Evolutionary conservation across 2,888 invertebrate genomes (phyloP).

Genomic region (Formica aserva): DNA sequence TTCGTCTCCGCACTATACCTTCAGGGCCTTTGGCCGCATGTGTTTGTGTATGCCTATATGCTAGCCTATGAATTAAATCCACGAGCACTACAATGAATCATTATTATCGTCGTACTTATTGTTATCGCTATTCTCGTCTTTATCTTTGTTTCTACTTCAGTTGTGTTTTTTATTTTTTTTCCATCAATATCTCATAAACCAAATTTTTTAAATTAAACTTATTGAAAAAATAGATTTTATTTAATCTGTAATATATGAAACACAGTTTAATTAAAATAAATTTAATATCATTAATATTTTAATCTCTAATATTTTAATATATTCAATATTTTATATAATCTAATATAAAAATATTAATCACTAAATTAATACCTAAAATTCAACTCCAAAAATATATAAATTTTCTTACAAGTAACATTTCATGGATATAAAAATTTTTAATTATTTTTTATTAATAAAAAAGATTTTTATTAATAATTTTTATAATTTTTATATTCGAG

Average conservation of each 20-base stretch:
- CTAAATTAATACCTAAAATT: not conserved
- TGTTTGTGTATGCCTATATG: not conserved
- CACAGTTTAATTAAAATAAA: not conserved
- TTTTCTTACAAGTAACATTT: not conserved
- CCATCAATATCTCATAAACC: not conserved
- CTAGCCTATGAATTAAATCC: conserved; percentile 70
- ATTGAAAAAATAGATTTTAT: not conserved
- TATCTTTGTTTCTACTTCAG: conserved; percentile 1
- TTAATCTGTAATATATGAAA: not conserved
- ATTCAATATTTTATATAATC: not conserved
- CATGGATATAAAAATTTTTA: not conserved
- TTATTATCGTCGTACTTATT: conserved; percentile 72
- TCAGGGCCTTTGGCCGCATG: conserved; percentile 62
- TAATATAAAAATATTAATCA: not conserved
- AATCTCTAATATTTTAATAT: not conserved
- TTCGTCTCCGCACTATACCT: conserved; percentile 64
- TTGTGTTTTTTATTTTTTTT: not conserved
- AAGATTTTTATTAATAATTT: not conserved
- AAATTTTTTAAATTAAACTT: not conserved
- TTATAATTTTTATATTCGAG: not conserved
- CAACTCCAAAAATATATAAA: not conserved
- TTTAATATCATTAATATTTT: conserved; percentile 8
- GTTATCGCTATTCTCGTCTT: conserved; percentile 48
- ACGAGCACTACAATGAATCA: conserved; percentile 68
- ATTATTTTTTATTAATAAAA: conserved; percentile 4